Evolutionary conservation across 2,888 invertebrate species (phyloP), one percentile per base, ranked within the genome.

Genomic region (Himalopsyche anomala): DNA sequence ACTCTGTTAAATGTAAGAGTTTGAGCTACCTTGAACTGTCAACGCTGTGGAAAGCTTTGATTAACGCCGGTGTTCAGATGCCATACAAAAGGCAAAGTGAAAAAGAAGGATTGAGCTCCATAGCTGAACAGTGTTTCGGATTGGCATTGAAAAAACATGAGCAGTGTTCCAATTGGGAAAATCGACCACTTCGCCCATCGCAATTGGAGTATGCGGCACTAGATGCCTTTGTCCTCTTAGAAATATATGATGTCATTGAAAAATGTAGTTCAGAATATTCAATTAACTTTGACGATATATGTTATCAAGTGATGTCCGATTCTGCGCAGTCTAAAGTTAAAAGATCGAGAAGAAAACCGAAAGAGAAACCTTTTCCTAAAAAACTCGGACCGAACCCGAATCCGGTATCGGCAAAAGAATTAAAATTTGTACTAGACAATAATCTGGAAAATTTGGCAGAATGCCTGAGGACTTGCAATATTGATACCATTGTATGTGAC

Each of bases 161-260:
- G 91, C 98, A 98, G 90, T 97, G 97, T 91, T 97, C 97, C 0
- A 97, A 98, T 91, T 98, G 98, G 98, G 96, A 97, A 90, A 94
- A 95, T 89, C 93, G 98, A 89, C 98, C 98, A 12, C 90, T 98
- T 83, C 92, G 97, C 81, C 92, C 94, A 74, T 95, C 95, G 87
- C 98, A 98, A 92, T 94, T 97, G 86, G 91, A 93, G 79, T 98
- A 98, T 93, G 98, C 98, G 87, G 98, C 98, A 54, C 91, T 98
- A 84, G 98, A 99, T 93, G 98, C 98, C 0, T 96, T 95, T 92
- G 97, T 98, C 89, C 93, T 99, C 86, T 91, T 98, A 89, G 95
- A 97, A 92, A 94, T 98, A 56, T 97, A 97, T 91, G 93, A 95
- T 84, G 94, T 94, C 80, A 91, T 98, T 74, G 92, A 93, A 89